Evolutionary conservation across 2,797 vertebrate species (phyloP), one percentile per base, ranked within the genome.

Genomic region (Leucoraja ocellata): DNA sequence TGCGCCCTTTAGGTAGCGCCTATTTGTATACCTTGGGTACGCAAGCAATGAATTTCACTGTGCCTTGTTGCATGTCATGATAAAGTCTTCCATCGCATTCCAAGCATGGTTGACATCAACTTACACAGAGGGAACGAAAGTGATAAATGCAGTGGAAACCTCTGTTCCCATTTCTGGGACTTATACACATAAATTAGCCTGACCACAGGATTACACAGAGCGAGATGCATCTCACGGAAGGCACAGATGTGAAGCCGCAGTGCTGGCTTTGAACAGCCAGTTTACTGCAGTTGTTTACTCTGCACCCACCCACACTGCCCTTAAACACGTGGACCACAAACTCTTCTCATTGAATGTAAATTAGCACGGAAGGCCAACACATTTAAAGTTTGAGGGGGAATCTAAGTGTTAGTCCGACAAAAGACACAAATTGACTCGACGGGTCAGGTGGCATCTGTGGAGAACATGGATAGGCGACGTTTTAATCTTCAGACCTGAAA

Each of bases 111-210:
- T 14, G n/a, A 36, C n/a, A 14, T 63, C 61, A 88, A 68, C 68
- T 68, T 65, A 63, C n/a, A 68, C n/a, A n/a, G 61, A 21, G 84
- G 36, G n/a, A 36, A n/a, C 36, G 18, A 16, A 13, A 36, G 84
- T 88, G 54, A 63, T 86, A 86, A 86, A 8, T 32, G 21, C n/a
- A 68, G 84, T 68, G 84, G 84, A 54, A 36, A 36, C 36, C 63
- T 36, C 61, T 32, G 32, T 7, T 5, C 16, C 63, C 83, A 63
- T 63, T 65, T 65, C 36, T 68, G 84, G n/a, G 84, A 32, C 21
- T 68, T n/a, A 68, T 88, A 88, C 68, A 88, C n/a, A 88, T 88
- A 88, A 68, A 88, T 88, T 88, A 88, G 61, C 7, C 63, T 32
- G 16, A 88, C 84, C 84, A 88, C 84, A 88, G 65, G 84, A 88